phyloP scores from a whole-genome alignment of 2,797 vertebrate species.

The Labroides dimidiatus region DNA sequence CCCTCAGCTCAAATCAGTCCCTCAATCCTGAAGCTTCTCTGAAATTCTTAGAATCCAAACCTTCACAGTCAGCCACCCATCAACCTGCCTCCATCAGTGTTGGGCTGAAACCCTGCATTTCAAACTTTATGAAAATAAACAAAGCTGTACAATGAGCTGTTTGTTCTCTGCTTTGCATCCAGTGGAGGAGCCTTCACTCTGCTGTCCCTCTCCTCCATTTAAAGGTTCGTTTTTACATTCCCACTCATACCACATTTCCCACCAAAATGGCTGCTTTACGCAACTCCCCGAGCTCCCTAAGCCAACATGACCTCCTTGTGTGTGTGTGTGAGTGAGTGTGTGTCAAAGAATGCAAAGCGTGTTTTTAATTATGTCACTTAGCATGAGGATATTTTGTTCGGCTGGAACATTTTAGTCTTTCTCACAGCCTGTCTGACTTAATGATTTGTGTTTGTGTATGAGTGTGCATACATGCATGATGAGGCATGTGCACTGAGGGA shows the following conservation, averaged over 20 bases:
- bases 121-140: constrained; percentile 78
- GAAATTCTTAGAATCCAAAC: constrained; percentile 31
- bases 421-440: constrained; percentile 46
- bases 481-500: neutral
- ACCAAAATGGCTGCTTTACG: constrained; percentile 76
- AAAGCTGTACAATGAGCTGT: constrained; percentile 70
- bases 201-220: constrained; percentile 71
- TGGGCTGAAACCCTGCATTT: constrained; percentile 71
- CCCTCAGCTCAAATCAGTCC: neutral
- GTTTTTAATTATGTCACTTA: constrained; percentile 80
- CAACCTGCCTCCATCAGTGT: constrained; percentile 46
- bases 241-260: constrained; percentile 72
- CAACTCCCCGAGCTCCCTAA: constrained; percentile 74
- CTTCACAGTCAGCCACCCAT: constrained; percentile 35
- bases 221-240: constrained; percentile 68
- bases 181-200: constrained; percentile 50
- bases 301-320: constrained; percentile 72
- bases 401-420: constrained; percentile 58
- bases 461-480: neutral
- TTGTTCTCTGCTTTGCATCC: constrained; percentile 71
- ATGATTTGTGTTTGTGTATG: constrained; percentile 25
- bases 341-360: constrained; percentile 65
- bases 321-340: constrained; percentile 45
- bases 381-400: constrained; percentile 53
- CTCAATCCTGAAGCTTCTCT: constrained; percentile 5